Conservation (phyloP, 2,113 vertebrate species). For the Engystomops pustulosus region DNA sequence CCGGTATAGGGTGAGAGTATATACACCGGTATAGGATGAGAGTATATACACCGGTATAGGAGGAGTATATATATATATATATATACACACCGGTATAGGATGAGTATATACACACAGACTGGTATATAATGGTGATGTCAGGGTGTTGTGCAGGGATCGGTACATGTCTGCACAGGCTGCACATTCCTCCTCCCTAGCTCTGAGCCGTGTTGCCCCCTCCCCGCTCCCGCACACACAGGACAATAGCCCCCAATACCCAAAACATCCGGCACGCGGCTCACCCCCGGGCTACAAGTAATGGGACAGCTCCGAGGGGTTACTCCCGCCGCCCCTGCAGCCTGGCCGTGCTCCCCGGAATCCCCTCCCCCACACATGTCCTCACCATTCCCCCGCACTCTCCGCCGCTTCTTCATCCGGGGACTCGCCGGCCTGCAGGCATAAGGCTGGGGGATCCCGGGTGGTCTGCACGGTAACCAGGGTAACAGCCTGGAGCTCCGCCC, state of each 20-base stretch:
- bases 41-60: too few relatives aligned
- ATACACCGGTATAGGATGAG: too few relatives aligned
- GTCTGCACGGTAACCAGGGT: slow-evolving; percentile 38
- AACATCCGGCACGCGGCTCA: slow-evolving; percentile 6
- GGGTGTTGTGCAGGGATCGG: too few relatives aligned
- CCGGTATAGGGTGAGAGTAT: too few relatives aligned
- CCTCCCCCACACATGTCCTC: not conserved
- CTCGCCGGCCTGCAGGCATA: not conserved
- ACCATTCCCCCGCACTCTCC: slow-evolving; percentile 36
- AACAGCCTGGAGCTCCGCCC: not conserved
- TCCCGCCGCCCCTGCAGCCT: accelerated
- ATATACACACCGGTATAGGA: too few relatives aligned
- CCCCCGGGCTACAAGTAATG: not conserved
- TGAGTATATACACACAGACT: too few relatives aligned
- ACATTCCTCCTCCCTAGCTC: not conserved
- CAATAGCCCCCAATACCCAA: not conserved
- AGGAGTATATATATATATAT: too few relatives aligned
- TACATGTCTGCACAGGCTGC: slow-evolving; percentile 23
- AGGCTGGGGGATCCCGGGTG: slow-evolving; percentile 32
- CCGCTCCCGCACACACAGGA: not conserved
- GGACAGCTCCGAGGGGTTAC: not conserved
- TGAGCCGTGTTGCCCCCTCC: too few relatives aligned
- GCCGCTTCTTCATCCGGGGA: slow-evolving; percentile 34
- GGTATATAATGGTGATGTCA: too few relatives aligned
- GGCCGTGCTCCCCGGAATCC: not conserved